Conservation (phyloP, 2,888 invertebrate species). For the Drosophila pullipes region DNA sequence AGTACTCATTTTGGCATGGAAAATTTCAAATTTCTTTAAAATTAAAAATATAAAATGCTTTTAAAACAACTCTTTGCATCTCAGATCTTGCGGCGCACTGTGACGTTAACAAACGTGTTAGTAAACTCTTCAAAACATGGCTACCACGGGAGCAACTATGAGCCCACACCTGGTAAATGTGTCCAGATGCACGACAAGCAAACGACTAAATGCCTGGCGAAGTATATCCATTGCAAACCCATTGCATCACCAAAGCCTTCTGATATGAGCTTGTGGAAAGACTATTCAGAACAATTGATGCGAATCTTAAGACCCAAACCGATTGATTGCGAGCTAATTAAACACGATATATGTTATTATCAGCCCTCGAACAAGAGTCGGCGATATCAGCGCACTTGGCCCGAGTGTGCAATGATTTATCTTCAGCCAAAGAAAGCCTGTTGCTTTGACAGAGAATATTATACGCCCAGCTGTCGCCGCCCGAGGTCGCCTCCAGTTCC, state of each 20-base stretch:
- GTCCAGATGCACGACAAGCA: slow-evolving; percentile 19
- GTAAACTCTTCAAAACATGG: background rate
- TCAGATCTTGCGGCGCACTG: background rate
- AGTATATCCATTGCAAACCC: background rate
- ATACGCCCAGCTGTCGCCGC: slow-evolving; percentile 31
- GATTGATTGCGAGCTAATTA: slow-evolving; percentile 26
- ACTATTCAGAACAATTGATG: slow-evolving; percentile 35
- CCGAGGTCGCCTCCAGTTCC: background rate
- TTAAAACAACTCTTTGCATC: background rate
- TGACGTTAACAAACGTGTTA: background rate
- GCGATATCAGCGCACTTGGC: slow-evolving; percentile 55
- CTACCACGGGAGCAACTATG: slow-evolving; percentile 47
- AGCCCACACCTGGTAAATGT: slow-evolving; percentile 27
- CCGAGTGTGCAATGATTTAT: slow-evolving; percentile 47
- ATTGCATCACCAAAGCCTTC: background rate
- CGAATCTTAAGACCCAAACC: slow-evolving; percentile 11
- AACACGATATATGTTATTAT: slow-evolving; percentile 35
- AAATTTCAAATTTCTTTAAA: slow-evolving; percentile 2
- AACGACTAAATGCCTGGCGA: background rate
- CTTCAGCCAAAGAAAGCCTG: slow-evolving; percentile 45
- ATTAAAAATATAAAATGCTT: slow-evolving; percentile 25
- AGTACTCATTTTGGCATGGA: slow-evolving; percentile 1
- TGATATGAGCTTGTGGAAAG: background rate
- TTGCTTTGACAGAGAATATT: slow-evolving; percentile 36
- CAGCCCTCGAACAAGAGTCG: slow-evolving; percentile 48